Evolutionary conservation across 1,140 invertebrate species (phyloP).

Genomic region (Grapholita molesta): DNA sequence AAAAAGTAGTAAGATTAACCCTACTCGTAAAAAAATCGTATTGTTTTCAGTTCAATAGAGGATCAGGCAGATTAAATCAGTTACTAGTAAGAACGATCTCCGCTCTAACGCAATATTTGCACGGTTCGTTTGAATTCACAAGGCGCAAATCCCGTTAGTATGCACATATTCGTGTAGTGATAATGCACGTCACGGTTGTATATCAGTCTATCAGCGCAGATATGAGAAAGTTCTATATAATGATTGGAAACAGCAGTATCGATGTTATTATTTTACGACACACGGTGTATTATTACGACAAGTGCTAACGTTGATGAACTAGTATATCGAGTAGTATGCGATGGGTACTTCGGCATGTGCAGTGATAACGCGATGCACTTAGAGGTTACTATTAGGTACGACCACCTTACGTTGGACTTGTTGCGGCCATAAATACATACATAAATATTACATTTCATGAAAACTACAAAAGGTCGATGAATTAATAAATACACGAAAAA

Average conservation of each 20-base stretch:
- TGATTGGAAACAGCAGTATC: neutral
- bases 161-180: neutral
- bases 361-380: neutral
- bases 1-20: no score
- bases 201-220: neutral
- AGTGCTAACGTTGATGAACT: neutral
- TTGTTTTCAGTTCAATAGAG: no score
- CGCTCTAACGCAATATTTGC: no score
- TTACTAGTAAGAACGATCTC: no score
- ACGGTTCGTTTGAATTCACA: neutral
- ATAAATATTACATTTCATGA: no score
- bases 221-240: neutral
- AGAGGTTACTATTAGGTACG: neutral
- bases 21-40: no score
- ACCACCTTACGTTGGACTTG: neutral
- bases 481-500: no score
- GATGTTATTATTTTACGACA: no score
- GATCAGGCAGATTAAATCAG: no score
- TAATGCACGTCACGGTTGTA: neutral
- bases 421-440: neutral
- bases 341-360: neutral
- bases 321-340: neutral
- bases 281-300: no score
- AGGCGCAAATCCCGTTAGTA: neutral
- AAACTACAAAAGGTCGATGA: no score